Conservation (phyloP, 2,797 vertebrate genomes). For the Iguana delicatissima region DNA sequence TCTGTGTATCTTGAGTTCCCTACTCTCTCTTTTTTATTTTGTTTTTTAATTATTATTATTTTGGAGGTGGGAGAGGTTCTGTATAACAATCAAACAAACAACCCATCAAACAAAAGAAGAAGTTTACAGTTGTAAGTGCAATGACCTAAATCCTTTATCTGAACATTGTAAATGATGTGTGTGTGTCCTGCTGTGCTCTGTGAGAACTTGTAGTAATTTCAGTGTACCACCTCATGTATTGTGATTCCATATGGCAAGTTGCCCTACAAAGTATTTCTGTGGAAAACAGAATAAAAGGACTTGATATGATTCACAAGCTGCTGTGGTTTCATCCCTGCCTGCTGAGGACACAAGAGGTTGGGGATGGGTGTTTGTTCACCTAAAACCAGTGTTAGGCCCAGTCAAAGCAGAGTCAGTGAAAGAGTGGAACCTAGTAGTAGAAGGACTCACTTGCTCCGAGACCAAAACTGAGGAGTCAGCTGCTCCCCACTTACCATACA, state of each 20-base stretch:
- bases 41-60: conserved; percentile 54
- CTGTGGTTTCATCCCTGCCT: conserved; percentile 36
- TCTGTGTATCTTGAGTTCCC: conserved; percentile 78
- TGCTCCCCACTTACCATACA: too few relatives aligned
- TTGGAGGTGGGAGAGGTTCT: conserved; percentile 75
- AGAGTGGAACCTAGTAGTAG: too few relatives aligned
- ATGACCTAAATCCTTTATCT: conserved; percentile 90
- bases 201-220: conserved; percentile 94
- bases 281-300: conserved; percentile 91
- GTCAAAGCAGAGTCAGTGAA: too few relatives aligned
- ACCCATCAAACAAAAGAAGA: conserved; percentile 74
- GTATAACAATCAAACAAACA: conserved; percentile 68
- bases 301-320: conserved; percentile 79
- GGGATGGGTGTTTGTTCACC: background rate
- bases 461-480: too few relatives aligned
- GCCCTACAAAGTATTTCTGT: conserved; percentile 95
- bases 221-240: conserved; percentile 96
- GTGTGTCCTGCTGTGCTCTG: conserved; percentile 96
- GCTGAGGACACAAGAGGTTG: background rate
- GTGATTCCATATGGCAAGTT: conserved; percentile 92
- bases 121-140: conserved; percentile 93
- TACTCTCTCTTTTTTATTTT: conserved; percentile 61
- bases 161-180: conserved; percentile 97
- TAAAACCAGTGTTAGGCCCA: background rate
- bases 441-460: too few relatives aligned